These are phyloP conservation scores for Elegia similella DNA, from an alignment of 2,888 invertebrate species.

Conservation along the genomic window DNA sequence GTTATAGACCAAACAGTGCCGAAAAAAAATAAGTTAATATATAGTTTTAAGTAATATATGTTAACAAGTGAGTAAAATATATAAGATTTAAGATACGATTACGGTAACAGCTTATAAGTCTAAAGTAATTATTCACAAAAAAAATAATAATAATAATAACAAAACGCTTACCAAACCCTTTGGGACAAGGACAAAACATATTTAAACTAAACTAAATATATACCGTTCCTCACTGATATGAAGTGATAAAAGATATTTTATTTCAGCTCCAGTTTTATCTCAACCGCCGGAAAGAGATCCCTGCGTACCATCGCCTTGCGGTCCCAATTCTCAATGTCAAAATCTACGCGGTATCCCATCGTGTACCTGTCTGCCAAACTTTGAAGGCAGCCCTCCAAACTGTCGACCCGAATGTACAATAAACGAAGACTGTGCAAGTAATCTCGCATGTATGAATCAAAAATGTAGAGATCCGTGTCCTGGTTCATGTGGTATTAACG, in stretches of 20 bases:
- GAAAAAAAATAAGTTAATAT: no score
- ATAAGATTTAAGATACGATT: no score
- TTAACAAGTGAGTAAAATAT: no score
- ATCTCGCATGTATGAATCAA: slow-evolving; percentile 85
- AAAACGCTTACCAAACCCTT: no score
- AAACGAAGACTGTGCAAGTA: slow-evolving; percentile 85
- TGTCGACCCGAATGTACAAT: slow-evolving; percentile 86
- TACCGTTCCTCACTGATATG: no score
- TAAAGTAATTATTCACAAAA: no score
- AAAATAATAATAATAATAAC: no score
- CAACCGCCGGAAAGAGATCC: slow-evolving; percentile 72
- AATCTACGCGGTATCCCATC: slow-evolving; percentile 79
- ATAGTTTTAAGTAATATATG: no score
- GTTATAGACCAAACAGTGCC: no score
- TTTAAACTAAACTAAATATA: no score
- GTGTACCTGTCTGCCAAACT: slow-evolving; percentile 83
- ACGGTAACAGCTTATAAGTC: no score
- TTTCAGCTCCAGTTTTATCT: slow-evolving; percentile 55
- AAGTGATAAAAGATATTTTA: slow-evolving; percentile 15
- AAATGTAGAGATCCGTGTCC: slow-evolving; percentile 86
- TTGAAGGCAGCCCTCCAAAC: slow-evolving; percentile 84
- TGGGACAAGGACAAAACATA: no score
- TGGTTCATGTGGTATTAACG: slow-evolving; percentile 84
- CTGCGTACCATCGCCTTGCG: slow-evolving; percentile 86
- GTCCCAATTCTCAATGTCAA: slow-evolving; percentile 83